Evolutionary conservation across 30 jellyfish, hydroid and myxozoan genomes (phyloP).

Genomic region (Chrysaora quinquecirrha): DNA sequence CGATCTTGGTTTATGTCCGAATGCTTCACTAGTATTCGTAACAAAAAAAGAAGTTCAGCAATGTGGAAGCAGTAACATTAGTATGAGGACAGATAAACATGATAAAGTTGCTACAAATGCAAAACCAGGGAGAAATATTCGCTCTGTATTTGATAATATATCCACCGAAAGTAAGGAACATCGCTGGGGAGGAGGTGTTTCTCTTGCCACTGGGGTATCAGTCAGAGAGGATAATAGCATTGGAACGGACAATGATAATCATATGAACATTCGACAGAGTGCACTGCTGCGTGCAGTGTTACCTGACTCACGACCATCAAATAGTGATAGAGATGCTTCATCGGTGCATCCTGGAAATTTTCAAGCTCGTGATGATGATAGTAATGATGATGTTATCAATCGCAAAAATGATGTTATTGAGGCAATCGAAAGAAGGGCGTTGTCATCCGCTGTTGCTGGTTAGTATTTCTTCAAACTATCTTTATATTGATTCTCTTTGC

Average conservation of each 20-base stretch:
- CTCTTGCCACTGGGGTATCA: neutral
- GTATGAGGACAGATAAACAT: neutral
- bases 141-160: neutral
- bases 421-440: neutral
- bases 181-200: slow-evolving; percentile 33
- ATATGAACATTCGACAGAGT: slow-evolving; percentile 32
- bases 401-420: neutral
- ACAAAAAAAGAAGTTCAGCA: slow-evolving; percentile 16
- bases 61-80: slow-evolving; percentile 22
- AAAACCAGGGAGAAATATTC: too few relatives aligned
- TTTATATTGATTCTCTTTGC: neutral
- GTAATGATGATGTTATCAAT: neutral
- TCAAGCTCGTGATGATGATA: neutral
- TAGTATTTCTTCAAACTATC: neutral
- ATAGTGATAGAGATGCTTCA: neutral
- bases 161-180: neutral
- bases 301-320: neutral
- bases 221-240: neutral
- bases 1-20: slow-evolving; percentile 52
- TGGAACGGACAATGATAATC: neutral
- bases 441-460: neutral
- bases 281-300: slow-evolving; percentile 45
- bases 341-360: neutral
- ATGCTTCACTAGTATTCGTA: slow-evolving; percentile 55
- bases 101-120: slow-evolving; percentile 38